phyloP scores from a whole-genome alignment of 2,888 invertebrate species.

The Mechanitis messenoides region DNA sequence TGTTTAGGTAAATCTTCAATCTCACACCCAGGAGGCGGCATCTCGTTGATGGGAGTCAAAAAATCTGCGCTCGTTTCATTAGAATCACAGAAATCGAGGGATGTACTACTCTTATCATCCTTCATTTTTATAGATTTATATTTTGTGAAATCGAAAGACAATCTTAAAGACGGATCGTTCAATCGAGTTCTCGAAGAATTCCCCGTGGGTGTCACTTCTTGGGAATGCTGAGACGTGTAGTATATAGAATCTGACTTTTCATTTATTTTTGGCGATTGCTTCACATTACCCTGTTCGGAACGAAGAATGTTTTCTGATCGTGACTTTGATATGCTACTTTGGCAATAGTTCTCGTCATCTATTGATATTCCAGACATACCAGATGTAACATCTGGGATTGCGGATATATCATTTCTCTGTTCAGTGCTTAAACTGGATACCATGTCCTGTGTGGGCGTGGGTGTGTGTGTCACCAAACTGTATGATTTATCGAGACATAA shows the following conservation, averaged over 20 bases:
- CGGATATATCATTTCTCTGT: constrained; percentile 65
- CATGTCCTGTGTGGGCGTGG: constrained; percentile 73
- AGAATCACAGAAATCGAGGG: constrained; percentile 68
- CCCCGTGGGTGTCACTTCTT: constrained; percentile 66
- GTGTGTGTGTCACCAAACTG: constrained; percentile 67
- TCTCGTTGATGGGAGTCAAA: constrained; percentile 70
- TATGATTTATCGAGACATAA: constrained; percentile 70
- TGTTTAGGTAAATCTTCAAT: constrained; percentile 68
- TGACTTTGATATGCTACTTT: constrained; percentile 69
- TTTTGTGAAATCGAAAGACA: constrained; percentile 68
- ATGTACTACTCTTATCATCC: constrained; percentile 65
- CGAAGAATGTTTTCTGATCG: constrained; percentile 69
- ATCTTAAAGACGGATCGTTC: constrained; percentile 59
- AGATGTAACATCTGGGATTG: constrained; percentile 65
- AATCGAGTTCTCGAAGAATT: constrained; percentile 52
- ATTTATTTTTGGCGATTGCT: constrained; percentile 45
- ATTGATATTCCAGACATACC: constrained; percentile 73
- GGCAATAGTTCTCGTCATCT: constrained; percentile 67
- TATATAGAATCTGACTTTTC: constrained; percentile 71
- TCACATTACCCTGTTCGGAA: constrained; percentile 59
- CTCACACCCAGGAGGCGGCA: constrained; percentile 70
- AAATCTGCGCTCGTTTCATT: constrained; percentile 74
- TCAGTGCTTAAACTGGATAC: constrained; percentile 72
- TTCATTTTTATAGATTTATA: constrained; percentile 57
- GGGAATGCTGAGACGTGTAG: constrained; percentile 69